phyloP scores from a whole-genome alignment of 92 coral and sea anemone genomes.

The Pocillopora meandrina region DNA sequence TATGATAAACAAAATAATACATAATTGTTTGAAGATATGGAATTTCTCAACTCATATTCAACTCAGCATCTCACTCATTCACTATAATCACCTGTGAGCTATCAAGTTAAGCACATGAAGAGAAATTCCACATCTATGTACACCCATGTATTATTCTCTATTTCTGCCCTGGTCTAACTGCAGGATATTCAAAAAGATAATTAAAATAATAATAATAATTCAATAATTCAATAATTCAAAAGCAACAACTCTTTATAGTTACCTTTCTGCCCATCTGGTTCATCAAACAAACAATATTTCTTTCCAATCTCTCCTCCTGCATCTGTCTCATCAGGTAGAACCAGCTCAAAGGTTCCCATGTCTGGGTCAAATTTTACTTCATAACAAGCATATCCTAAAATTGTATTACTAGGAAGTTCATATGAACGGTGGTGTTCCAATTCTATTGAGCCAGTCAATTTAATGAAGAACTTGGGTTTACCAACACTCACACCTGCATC shows the following conservation, averaged over 20 bases:
- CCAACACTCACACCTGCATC: conserved; percentile 62
- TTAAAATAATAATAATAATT: too few relatives aligned
- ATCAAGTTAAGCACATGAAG: too few relatives aligned
- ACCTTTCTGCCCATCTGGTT: conserved; percentile 75
- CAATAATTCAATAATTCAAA: too few relatives aligned
- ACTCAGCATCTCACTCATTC: too few relatives aligned
- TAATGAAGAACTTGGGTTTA: conserved; percentile 57
- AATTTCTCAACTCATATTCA: too few relatives aligned
- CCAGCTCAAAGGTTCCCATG: conserved; percentile 70
- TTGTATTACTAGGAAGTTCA: conserved; percentile 82
- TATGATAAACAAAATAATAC: too few relatives aligned
- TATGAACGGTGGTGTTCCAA: conserved; percentile 79
- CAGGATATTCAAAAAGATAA: too few relatives aligned
- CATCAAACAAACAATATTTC: conserved; percentile 53
- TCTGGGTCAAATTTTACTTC: conserved; percentile 55
- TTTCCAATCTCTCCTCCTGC: conserved; percentile 25
- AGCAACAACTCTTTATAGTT: neutral
- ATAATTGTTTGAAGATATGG: too few relatives aligned
- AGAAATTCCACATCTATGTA: too few relatives aligned
- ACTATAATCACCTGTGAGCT: too few relatives aligned
- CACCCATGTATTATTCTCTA: too few relatives aligned
- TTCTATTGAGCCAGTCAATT: conserved; percentile 64
- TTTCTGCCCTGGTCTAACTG: too few relatives aligned
- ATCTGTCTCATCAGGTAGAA: conserved; percentile 71
- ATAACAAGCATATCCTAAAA: conserved; percentile 85